These are phyloP conservation scores for Saccopteryx bilineata DNA, from an alignment of 2,113 vertebrate genomes.

Conservation along the genomic window DNA sequence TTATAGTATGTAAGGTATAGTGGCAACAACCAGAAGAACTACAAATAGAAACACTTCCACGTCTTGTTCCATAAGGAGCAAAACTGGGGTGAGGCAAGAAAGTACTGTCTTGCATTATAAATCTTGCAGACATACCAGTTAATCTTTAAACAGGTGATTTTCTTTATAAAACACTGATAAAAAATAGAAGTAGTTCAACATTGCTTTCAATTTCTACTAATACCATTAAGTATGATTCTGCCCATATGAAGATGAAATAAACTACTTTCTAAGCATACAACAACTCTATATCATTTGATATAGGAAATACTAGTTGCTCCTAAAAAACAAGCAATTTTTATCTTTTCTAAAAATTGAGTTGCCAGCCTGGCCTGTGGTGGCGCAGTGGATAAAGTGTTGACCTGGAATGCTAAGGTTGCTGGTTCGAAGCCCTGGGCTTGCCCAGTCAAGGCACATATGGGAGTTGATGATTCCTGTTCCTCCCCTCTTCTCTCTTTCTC, in stretches of 20 bases:
- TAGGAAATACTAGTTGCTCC: background rate
- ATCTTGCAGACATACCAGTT: background rate
- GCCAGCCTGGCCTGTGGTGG: background rate
- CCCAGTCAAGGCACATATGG: too few species aligned
- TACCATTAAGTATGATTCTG: background rate
- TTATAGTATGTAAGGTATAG: background rate
- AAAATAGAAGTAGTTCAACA: background rate
- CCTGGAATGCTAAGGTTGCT: too few species aligned
- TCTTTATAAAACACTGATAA: background rate
- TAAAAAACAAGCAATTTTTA: constrained; percentile 59
- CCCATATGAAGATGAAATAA: constrained; percentile 14
- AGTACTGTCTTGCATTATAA: background rate
- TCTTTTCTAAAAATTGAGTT: constrained; percentile 80
- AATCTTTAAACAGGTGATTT: background rate
- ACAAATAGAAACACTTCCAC: background rate
- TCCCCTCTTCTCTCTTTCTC: too few species aligned
- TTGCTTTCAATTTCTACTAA: constrained; percentile 43
- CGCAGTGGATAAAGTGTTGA: too few species aligned
- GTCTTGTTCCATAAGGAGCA: background rate
- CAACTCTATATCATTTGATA: constrained; percentile 9
- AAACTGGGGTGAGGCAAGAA: background rate
- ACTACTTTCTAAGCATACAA: constrained; percentile 17
- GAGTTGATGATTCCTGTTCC: too few species aligned
- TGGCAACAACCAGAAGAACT: background rate
- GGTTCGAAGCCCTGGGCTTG: too few species aligned